Evolutionary conservation across 2,888 invertebrate species (phyloP), one percentile per base, ranked within the genome.

Genomic region (Watsonalla cultraria): DNA sequence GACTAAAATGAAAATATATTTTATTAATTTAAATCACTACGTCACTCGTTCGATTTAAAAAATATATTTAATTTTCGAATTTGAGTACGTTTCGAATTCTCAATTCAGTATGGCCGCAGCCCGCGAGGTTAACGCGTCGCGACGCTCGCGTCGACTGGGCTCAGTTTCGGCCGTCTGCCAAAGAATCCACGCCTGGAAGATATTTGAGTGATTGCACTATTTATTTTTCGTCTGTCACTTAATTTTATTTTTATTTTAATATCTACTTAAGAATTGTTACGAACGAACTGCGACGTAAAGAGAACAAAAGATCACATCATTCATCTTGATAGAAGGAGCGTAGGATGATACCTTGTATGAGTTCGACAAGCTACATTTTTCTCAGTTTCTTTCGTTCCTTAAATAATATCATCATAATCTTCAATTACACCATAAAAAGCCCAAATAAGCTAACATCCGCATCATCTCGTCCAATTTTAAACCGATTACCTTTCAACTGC

Each of bases 161-260:
- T 76, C 75, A 71, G 68, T 70, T 80, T 84, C 84, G 86, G 86
- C 84, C 74, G 78, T 61, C 79, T 86, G 88, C 89, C 89, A 88
- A 85, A 78, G 81, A 84, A 78, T 84, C 80, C 77, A 78, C 72
- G 80, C 72, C 83, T 84, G 84, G 84, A 87, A 85, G 78, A 85
- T 88, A 87, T 86, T 86, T 86, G 78, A 81, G 78, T 86, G 77
- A 78, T 84, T 84, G 85, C 80, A 81, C 76, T 78, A 76, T 80
- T 80, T 77, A 71, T 67, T 65, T 64, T 57, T 58, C 52, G 54
- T 59, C 63, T 72, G 69, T 72, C 65, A 63, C 57, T 54, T 35
- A 46, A 52, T 58, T 52, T 65, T 61, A 56, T 54, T 52, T 61
- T 67, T 67, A 66, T 62, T 63, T 59, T 51, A 51, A 61, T 57